Percentiles rank a stretch among this genome's conserved stretches.
Evolutionary conservation across 1,140 invertebrate genomes (phyloP).

Genomic region (Brachionus sp.): DNA sequence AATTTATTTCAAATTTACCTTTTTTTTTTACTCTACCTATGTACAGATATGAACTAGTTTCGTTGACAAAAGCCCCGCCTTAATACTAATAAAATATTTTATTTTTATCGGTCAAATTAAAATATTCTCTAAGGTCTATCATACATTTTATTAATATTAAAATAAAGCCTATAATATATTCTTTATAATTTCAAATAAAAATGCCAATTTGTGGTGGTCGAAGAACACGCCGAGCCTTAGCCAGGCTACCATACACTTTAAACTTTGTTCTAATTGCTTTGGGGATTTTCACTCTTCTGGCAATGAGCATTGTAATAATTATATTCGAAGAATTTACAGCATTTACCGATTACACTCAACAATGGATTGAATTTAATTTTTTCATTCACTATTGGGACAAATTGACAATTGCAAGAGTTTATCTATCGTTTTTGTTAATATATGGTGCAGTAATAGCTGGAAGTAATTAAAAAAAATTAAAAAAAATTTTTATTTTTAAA

Average conservation of each 20-base stretch:
- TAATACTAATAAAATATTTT: neutral
- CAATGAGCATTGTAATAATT: constrained; percentile 16
- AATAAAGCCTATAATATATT: neutral
- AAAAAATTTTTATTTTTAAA: neutral
- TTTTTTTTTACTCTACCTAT: neutral
- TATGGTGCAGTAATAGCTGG: constrained; percentile 28
- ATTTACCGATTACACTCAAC: constrained; percentile 41
- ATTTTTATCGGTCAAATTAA: constrained; percentile 27
- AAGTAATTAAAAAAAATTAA: constrained; percentile 4
- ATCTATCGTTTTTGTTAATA: constrained; percentile 27
- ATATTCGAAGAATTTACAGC: constrained; percentile 45
- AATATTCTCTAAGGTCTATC: neutral
- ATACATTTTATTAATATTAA: neutral
- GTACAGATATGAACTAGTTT: constrained; percentile 12
- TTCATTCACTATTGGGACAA: constrained; percentile 46
- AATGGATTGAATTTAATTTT: constrained; percentile 46
- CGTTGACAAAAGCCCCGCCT: neutral
- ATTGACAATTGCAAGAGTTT: constrained; percentile 33
- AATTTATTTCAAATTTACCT: neutral
- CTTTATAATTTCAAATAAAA: neutral
- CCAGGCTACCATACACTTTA: neutral
- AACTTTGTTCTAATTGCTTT: constrained; percentile 26
- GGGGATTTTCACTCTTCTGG: constrained; percentile 1
- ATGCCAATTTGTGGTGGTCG: constrained; percentile 1
- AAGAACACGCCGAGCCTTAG: neutral